These are phyloP conservation scores for Takifugu rubripes DNA, from an alignment of 2,797 vertebrate species.

Conservation along the genomic window DNA sequence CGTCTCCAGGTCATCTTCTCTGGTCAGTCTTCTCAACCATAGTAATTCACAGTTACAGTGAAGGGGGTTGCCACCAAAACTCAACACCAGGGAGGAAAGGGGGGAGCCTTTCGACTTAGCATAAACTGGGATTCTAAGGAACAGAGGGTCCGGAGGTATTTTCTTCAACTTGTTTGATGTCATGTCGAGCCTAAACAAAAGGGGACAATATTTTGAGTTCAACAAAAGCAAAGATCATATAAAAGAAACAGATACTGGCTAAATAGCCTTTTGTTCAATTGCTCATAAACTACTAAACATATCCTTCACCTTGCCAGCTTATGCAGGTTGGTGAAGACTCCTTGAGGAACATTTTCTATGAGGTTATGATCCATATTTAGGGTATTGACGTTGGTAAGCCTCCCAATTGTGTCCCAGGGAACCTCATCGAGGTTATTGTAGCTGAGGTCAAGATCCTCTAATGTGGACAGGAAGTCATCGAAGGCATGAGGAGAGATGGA, in stretches of 20 bases:
- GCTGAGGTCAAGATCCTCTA: slow-evolving; percentile 87
- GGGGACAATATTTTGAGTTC: neutral
- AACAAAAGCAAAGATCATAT: no score
- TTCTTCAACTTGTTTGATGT: slow-evolving; percentile 91
- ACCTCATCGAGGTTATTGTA: slow-evolving; percentile 84
- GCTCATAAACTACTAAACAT: neutral
- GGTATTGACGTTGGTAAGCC: slow-evolving; percentile 84
- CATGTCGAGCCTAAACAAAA: slow-evolving; percentile 80
- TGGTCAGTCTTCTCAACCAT: slow-evolving; percentile 83
- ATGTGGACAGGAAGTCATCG: slow-evolving; percentile 82
- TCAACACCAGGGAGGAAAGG: slow-evolving; percentile 79
- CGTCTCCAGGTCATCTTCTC: slow-evolving; percentile 87
- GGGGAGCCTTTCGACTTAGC: slow-evolving; percentile 85
- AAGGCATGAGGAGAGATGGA: slow-evolving; percentile 81
- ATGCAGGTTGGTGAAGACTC: slow-evolving; percentile 86
- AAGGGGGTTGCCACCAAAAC: slow-evolving; percentile 87
- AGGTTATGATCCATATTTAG: slow-evolving; percentile 89
- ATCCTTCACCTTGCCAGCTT: slow-evolving; percentile 76
- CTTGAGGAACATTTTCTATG: slow-evolving; percentile 84
- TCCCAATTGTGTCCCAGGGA: slow-evolving; percentile 84
- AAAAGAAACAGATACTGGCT: neutral
- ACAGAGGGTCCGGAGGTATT: slow-evolving; percentile 86
- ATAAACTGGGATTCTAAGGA: slow-evolving; percentile 84
- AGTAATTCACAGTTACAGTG: slow-evolving; percentile 91
- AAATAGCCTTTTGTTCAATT: neutral